Percentiles rank a stretch among this genome's conserved stretches.
These are phyloP conservation scores for Palloptera scutellata DNA, from an alignment of 2,888 invertebrate genomes.

Conservation along the genomic window DNA sequence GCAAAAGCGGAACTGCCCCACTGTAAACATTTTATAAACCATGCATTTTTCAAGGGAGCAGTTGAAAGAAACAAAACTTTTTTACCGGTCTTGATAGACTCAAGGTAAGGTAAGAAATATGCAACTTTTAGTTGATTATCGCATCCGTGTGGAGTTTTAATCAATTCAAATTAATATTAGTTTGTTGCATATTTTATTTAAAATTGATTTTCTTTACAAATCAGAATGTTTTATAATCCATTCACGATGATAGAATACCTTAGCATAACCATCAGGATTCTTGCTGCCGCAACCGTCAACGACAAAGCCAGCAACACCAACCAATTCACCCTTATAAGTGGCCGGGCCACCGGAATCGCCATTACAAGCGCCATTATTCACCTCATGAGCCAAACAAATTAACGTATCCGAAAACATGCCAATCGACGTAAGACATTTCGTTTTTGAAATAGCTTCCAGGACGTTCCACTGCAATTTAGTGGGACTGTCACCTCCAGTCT, in stretches of 20 bases:
- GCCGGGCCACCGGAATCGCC: conserved; percentile 53
- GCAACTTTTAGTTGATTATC: neutral
- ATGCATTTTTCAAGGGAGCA: too few species aligned
- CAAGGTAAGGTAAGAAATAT: neutral
- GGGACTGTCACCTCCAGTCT: conserved; percentile 44
- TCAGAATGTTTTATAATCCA: conserved; percentile 40
- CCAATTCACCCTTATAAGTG: conserved; percentile 45
- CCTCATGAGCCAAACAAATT: conserved; percentile 47
- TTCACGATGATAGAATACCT: conserved; percentile 42
- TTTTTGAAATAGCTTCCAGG: conserved; percentile 42
- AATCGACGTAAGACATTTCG: conserved; percentile 38
- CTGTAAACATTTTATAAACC: too few species aligned
- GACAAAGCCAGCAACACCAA: conserved; percentile 51
- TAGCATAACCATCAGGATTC: conserved; percentile 50
- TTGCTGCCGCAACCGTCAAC: conserved; percentile 44
- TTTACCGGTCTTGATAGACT: too few species aligned
- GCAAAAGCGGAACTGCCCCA: too few species aligned
- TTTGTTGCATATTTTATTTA: too few species aligned
- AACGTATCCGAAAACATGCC: conserved; percentile 37
- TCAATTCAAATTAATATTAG: too few species aligned
- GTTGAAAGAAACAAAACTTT: too few species aligned
- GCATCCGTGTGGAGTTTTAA: neutral
- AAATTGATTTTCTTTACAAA: conserved; percentile 17
- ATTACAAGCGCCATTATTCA: conserved; percentile 51
- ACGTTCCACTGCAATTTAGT: conserved; percentile 48